Evolutionary conservation across 1,140 invertebrate species (phyloP).

Genomic region (Tetramorium alpestre): DNA sequence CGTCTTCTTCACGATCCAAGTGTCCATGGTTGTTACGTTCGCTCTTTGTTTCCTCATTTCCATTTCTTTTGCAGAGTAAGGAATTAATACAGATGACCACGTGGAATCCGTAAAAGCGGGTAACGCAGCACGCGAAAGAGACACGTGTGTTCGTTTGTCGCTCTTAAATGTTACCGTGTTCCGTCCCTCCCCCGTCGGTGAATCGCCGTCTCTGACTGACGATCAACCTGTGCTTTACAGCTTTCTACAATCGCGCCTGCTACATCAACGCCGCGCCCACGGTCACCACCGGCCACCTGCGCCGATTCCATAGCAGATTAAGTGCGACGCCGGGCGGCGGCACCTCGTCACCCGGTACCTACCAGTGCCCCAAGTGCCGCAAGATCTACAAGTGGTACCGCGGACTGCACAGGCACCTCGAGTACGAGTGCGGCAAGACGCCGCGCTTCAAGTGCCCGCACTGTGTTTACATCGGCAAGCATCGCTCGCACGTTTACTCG

Average conservation of each 20-base stretch:
- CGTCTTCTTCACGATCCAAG: not conserved
- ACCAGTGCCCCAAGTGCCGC: slow-evolving; percentile 88
- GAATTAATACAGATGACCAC: not conserved
- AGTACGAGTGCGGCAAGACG: slow-evolving; percentile 87
- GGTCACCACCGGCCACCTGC: slow-evolving; percentile 3
- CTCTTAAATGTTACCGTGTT: slow-evolving; percentile 61
- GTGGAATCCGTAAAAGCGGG: not conserved
- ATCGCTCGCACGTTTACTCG: slow-evolving; percentile 84
- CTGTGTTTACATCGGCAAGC: slow-evolving; percentile 85
- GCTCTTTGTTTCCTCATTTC: not conserved
- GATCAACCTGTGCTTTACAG: slow-evolving; percentile 67
- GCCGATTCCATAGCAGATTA: slow-evolving; percentile 30
- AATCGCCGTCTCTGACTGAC: slow-evolving; percentile 29
- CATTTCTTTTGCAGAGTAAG: slow-evolving; percentile 18
- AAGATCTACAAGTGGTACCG: slow-evolving; percentile 88
- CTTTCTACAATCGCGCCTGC: slow-evolving; percentile 57
- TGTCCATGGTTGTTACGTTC: not conserved
- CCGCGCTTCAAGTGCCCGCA: slow-evolving; percentile 88
- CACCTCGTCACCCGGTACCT: slow-evolving; percentile 77
- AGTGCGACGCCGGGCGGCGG: not conserved
- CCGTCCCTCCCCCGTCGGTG: slow-evolving; percentile 20
- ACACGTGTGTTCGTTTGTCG: slow-evolving; percentile 9
- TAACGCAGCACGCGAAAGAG: slow-evolving; percentile 6
- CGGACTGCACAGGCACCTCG: slow-evolving; percentile 87
- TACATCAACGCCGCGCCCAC: slow-evolving; percentile 28